Conservation (phyloP, 2,113 vertebrate species). For the Tragelaphus scriptus region DNA sequence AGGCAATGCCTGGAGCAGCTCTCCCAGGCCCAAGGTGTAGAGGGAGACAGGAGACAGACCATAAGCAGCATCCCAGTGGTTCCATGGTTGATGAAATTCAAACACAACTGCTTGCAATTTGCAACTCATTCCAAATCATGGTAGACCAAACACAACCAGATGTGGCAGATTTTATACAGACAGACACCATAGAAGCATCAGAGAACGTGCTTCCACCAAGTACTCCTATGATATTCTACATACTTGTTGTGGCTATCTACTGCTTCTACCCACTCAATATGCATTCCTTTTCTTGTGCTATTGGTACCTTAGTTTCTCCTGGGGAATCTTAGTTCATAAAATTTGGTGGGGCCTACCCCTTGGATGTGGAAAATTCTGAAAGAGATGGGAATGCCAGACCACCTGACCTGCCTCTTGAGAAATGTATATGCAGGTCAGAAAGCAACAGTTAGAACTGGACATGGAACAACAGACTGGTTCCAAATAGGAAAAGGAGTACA, state of each 20-base stretch:
- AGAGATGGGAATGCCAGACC: too few relatives aligned
- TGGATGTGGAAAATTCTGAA: too few relatives aligned
- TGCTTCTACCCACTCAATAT: neutral
- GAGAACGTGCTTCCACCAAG: neutral
- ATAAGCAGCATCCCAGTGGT: neutral
- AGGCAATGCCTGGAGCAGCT: neutral
- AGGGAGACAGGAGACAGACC: slow-evolving; percentile 1
- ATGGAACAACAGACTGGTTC: too few relatives aligned
- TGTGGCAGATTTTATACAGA: neutral
- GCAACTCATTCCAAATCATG: neutral
- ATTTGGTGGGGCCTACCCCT: neutral
- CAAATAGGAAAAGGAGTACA: too few relatives aligned
- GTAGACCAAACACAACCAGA: slow-evolving; percentile 30
- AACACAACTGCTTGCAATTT: slow-evolving; percentile 16
- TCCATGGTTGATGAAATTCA: neutral
- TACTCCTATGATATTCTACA: neutral
- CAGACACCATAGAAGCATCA: neutral
- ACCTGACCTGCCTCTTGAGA: too few relatives aligned
- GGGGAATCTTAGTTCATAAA: neutral
- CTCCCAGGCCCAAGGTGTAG: neutral
- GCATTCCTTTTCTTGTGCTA: neutral
- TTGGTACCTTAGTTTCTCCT: neutral
- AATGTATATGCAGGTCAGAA: too few relatives aligned
- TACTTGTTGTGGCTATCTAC: neutral
- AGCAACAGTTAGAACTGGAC: too few relatives aligned